Base-by-base conservation (phyloP, 2,888 invertebrate species). In the Palloptera scutellata region DNA sequence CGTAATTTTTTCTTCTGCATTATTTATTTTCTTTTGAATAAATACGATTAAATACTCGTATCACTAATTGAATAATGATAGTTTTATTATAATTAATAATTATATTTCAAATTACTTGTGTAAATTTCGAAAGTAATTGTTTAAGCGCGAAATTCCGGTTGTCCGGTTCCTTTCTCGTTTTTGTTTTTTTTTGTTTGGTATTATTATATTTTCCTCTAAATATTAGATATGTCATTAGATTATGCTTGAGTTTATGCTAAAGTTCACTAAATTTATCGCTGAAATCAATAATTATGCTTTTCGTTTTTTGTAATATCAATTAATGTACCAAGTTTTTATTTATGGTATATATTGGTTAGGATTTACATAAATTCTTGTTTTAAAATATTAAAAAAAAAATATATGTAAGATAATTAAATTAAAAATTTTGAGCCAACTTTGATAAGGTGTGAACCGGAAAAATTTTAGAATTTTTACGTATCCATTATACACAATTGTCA, bases 81-180 rank as follows among this genome's bases (percentile, higher is more conserved):
- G 19, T 30, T 41, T 30, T 30, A 13, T 58, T 4, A 13, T 58
- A 1, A 17, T 1, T 45, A 17, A 43, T 11, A 42, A 13, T 45
- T 15, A 52, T 40, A 51, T 64, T 54, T 43, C 54, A 66, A 66
- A 66, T 66, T 66, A 66, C 66, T 66, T 66, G 61, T 66, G 61
- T 66, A 66, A 57, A 66, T 61, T 57, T 55, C 61, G 61, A 61
- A 61, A 66, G 61, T 66, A 66, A 66, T 66, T 55, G 17, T 55
- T 61, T 15, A 51, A 57, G 30, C 57, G 61, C 61, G 10, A 48
- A 57, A 54, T 41, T 57, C n/a, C 17, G 41, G 42, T 58, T 51
- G n/a, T 19, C 13, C 40, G 42, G 1, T 19, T 43, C 45, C 19
- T 59, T 51, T 52, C 17, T 48, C 13, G 43, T 30, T 59, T 48